Conservation (phyloP, 2,113 vertebrate genomes). For the Reinhardtius hippoglossoides region DNA sequence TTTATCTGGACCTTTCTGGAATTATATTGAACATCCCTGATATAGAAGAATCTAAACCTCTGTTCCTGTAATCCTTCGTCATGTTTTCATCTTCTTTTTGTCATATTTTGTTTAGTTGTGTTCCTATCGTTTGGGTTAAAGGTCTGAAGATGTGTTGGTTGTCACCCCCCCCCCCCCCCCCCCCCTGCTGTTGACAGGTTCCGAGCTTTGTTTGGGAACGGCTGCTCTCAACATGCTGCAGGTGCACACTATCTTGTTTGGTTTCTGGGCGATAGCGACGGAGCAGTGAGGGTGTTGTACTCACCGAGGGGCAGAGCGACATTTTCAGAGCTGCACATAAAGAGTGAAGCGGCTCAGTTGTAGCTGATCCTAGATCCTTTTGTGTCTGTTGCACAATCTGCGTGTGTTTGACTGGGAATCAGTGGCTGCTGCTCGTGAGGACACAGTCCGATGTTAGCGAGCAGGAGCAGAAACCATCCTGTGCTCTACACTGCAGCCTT, state of each 20-base stretch:
- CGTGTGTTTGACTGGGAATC: conserved; percentile 14
- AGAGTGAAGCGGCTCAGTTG: background rate
- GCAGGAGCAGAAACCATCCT: background rate
- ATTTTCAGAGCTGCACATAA: conserved; percentile 1
- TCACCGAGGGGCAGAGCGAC: conserved; percentile 22
- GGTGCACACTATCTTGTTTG: conserved; percentile 73
- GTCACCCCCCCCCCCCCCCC: conserved; percentile 29
- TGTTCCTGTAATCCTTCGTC: too few species aligned
- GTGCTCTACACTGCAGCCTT: background rate
- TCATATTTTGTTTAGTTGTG: too few species aligned
- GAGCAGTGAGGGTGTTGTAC: conserved; percentile 16
- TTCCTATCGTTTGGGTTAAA: conserved; percentile 66
- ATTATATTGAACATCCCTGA: too few species aligned
- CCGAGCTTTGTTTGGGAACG: conserved; percentile 61
- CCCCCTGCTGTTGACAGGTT: conserved; percentile 58
- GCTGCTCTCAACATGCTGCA: conserved; percentile 55
- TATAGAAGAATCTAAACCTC: too few species aligned
- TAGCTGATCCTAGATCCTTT: conserved; percentile 27
- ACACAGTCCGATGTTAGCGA: background rate
- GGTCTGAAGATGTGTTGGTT: conserved; percentile 35
- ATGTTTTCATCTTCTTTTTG: too few species aligned
- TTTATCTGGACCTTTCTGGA: too few species aligned
- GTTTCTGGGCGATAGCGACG: conserved; percentile 44
- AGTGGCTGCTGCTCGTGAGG: background rate
- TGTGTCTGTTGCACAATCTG: conserved; percentile 17